These are phyloP conservation scores for Tricholauxania praeusta DNA, from an alignment of 2,888 invertebrate genomes.

Conservation along the genomic window DNA sequence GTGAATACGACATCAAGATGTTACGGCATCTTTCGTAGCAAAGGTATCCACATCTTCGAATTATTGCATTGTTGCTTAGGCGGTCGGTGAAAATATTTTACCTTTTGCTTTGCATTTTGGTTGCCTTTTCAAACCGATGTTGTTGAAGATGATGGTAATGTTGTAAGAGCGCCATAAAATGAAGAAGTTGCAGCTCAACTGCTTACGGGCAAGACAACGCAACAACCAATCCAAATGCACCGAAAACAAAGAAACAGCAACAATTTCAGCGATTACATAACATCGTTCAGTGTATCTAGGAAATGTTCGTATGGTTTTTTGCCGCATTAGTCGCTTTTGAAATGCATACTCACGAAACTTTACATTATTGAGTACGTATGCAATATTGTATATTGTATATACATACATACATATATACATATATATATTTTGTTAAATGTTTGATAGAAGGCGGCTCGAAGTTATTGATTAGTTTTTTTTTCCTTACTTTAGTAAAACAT, in stretches of 20 bases:
- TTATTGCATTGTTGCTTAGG: not conserved
- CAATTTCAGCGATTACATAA: no score
- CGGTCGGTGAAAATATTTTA: not conserved
- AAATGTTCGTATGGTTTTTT: no score
- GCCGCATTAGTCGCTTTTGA: no score
- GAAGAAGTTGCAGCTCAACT: conserved; percentile 8
- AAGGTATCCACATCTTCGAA: no score
- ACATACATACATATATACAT: conserved; percentile 30
- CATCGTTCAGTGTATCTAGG: no score
- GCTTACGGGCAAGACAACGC: not conserved
- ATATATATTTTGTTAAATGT: conserved; percentile 6
- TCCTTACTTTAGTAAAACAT: not conserved
- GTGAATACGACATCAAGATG: no score
- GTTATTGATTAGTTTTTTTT: not conserved
- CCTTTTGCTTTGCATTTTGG: not conserved
- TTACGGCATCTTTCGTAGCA: no score
- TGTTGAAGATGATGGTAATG: not conserved
- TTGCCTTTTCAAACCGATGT: not conserved
- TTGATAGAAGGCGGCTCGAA: not conserved
- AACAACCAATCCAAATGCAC: no score
- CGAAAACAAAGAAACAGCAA: no score
- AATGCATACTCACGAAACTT: not conserved
- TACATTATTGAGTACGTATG: conserved; percentile 17
- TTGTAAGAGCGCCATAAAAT: not conserved
- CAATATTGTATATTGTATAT: conserved; percentile 35